phyloP scores from a whole-genome alignment of 2,113 vertebrate genomes.

The Guaruba guarouba region DNA sequence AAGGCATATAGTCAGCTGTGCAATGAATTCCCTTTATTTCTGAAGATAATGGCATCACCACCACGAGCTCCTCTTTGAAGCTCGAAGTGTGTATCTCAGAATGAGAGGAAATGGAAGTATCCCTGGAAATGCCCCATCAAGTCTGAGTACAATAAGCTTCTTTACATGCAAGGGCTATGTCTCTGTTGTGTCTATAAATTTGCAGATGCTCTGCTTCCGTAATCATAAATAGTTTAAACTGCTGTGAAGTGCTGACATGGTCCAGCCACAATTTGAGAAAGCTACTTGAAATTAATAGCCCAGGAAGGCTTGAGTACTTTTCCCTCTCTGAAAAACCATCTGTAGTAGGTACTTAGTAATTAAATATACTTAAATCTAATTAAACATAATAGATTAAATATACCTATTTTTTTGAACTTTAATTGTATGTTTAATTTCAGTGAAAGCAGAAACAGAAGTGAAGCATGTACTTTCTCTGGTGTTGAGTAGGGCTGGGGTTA shows the following conservation, averaged over 20 bases:
- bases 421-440: not conserved
- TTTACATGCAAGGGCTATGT: not conserved
- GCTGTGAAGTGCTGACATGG: conserved; percentile 19
- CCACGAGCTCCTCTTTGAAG: not conserved
- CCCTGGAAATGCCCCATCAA: conserved; percentile 30
- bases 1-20: not conserved
- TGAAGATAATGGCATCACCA: not conserved
- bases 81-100: not conserved
- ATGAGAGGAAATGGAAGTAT: conserved; percentile 37
- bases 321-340: not conserved
- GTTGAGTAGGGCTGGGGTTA: not conserved
- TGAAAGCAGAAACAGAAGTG: not conserved
- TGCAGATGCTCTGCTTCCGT: conserved; percentile 5
- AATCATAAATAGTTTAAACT: conserved; percentile 36
- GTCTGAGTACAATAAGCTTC: conserved; percentile 17
- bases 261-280: not conserved
- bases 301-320: not conserved
- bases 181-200: conserved; percentile 15
- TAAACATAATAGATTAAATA: not conserved
- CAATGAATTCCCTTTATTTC: not conserved
- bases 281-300: not conserved
- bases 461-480: not conserved
- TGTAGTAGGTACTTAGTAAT: not conserved
- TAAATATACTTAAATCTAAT: not conserved
- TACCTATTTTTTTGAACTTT: not conserved